Evolutionary conservation across 37 sponge, comb jelly and placozoan species (phyloP).

Genomic region (Agelas oroides): DNA sequence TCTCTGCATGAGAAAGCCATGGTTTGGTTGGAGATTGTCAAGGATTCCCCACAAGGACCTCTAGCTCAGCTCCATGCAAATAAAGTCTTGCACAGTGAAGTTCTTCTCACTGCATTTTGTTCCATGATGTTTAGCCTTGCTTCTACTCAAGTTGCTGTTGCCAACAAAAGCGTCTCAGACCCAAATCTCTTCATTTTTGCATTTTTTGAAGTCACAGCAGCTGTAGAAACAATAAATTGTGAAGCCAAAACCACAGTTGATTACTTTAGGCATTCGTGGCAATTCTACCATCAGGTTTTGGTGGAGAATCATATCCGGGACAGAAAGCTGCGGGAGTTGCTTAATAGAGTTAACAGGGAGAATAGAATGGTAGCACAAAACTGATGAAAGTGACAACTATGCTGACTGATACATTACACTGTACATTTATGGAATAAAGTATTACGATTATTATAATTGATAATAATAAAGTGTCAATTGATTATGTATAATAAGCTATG

Average conservation of each 20-base stretch:
- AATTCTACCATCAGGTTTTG: neutral
- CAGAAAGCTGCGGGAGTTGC: neutral
- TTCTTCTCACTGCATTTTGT: neutral
- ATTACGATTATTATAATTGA: too few species aligned
- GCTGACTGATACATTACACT: too few species aligned
- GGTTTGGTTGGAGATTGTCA: neutral
- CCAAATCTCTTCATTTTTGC: slow-evolving; percentile 25
- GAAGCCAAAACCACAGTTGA: neutral
- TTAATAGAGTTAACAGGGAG: neutral
- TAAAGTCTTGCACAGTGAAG: neutral
- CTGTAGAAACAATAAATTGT: neutral
- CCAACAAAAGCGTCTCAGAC: neutral
- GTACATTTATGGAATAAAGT: too few species aligned
- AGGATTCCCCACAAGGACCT: neutral
- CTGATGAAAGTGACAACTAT: too few species aligned
- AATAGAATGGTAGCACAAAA: neutral
- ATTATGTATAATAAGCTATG: too few species aligned
- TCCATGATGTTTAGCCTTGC: slow-evolving; percentile 24
- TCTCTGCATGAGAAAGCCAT: slow-evolving; percentile 7
- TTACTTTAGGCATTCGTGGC: neutral
- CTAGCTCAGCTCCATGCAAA: neutral
- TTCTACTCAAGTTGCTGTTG: neutral
- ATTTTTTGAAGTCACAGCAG: neutral
- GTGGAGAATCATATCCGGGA: neutral
- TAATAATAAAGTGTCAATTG: too few species aligned